These are phyloP conservation scores for Acipenser transmontanus DNA, from an alignment of 2,797 vertebrate genomes.

Conservation along the genomic window DNA sequence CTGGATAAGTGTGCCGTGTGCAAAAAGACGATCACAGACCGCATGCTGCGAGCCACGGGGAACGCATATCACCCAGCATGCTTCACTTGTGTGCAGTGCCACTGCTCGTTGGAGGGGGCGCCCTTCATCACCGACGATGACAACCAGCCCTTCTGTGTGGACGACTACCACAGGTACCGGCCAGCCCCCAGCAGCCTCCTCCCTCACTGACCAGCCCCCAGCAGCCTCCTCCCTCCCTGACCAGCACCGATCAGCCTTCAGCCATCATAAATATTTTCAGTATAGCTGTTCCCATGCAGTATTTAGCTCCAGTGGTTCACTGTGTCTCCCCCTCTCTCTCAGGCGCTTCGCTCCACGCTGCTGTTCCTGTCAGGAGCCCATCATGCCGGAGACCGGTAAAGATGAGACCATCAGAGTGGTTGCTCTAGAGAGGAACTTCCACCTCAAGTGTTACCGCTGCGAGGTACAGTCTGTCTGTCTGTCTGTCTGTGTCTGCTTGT, in stretches of 20 bases:
- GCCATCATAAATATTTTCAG: too few relatives aligned
- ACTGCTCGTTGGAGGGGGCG: constrained; percentile 81
- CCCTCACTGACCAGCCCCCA: too few relatives aligned
- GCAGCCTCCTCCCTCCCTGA: constrained; percentile 2
- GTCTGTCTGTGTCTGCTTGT: too few relatives aligned
- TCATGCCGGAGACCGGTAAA: constrained; percentile 84
- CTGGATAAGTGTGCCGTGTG: constrained; percentile 87
- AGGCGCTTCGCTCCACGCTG: constrained; percentile 92
- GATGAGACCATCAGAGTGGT: constrained; percentile 93
- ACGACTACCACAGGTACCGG: constrained; percentile 88
- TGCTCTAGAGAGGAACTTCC: constrained; percentile 93
- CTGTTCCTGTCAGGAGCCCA: constrained; percentile 88
- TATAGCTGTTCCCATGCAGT: too few relatives aligned
- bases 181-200: background rate
- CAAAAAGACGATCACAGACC: constrained; percentile 86
- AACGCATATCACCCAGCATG: constrained; percentile 92
- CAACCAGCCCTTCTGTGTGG: constrained; percentile 89
- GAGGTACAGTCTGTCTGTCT: constrained; percentile 61
- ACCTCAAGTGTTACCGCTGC: constrained; percentile 96
- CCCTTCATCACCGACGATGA: constrained; percentile 93
- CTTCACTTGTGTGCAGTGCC: constrained; percentile 88
- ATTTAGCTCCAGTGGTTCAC: too few relatives aligned
- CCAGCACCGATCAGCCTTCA: too few relatives aligned
- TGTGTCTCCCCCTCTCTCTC: background rate
- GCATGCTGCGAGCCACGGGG: constrained; percentile 91